Evolutionary conservation across 2,888 invertebrate genomes (phyloP), one percentile per base, ranked within the genome.

Genomic region (Drosophila mayaguana): DNA sequence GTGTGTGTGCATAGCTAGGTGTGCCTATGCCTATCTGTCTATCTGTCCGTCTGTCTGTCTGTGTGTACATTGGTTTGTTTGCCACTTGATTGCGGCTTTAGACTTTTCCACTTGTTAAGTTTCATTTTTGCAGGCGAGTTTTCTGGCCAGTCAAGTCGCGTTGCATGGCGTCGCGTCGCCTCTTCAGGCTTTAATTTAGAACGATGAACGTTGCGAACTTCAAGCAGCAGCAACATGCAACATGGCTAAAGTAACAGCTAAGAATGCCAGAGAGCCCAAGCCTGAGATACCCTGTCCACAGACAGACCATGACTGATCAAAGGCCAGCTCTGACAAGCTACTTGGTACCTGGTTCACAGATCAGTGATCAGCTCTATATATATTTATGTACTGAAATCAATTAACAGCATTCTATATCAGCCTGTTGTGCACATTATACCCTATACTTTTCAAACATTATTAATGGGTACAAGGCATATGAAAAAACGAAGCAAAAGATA

Each of bases 101-200:
- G 82, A 81, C 84, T 80, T 83, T 83, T 80, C 81, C 82, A 81
- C 82, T 84, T 82, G 84, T 80, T 82, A 83, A 82, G 81, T 83
- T 84, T 77, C 81, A 83, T 80, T 79, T 50, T 75, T 63, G 72
- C 80, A 82, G 82, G 83, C 82, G 63, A 81, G 81, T 80, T 81
- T 81, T 80, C 68, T 65, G 71, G 72, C 67, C 61, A 65, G 63
- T 55, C 70, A 43, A 64, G 66, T 54, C 62, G 62, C 59, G 72
- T 50, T 59, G 56, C 71, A 59, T 53, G 57, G 61, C 61, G 63
- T 54, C 62, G 62, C 61, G 65, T 46, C 64, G 60, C 75, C 82
- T 80, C 81, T 83, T 83, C 77, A 66, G 69, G 77, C 84, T 72
- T 81, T 77, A 78, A 82, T 84, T 82, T 80, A 83, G 78, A 84